These are phyloP conservation scores for Sebastes nivosus DNA, from an alignment of 2,797 vertebrate genomes.

Conservation along the genomic window DNA sequence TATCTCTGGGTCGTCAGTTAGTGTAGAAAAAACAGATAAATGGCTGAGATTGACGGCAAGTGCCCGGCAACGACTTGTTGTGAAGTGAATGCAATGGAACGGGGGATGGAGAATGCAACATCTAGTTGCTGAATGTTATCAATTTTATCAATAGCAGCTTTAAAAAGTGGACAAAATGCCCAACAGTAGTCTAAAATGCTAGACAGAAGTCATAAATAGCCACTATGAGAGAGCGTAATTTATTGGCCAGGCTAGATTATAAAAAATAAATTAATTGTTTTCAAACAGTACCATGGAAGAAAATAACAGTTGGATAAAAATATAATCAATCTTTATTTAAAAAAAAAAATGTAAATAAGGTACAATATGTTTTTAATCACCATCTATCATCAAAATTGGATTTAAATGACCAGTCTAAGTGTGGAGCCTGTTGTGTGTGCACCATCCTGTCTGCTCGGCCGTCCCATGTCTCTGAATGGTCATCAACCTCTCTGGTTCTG, in stretches of 20 bases:
- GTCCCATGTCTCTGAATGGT: constrained; percentile 34
- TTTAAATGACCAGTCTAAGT: constrained; percentile 73
- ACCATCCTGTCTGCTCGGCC: background rate
- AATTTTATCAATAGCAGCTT: no score
- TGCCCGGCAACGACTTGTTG: no score
- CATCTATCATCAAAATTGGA: background rate
- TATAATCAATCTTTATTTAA: constrained; percentile 25
- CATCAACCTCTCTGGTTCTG: constrained; percentile 43
- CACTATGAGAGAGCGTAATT: no score
- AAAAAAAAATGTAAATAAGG: background rate
- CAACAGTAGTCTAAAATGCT: background rate
- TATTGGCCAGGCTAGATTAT: background rate
- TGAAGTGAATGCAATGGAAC: no score
- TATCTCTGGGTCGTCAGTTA: no score
- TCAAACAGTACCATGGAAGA: background rate
- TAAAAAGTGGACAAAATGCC: background rate
- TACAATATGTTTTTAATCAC: background rate
- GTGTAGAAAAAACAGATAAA: no score
- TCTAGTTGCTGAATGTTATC: no score
- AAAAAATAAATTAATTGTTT: background rate
- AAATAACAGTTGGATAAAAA: background rate
- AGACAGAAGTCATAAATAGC: background rate
- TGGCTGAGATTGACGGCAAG: no score
- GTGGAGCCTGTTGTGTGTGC: background rate
- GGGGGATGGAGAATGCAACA: no score